Base-by-base conservation (phyloP, 2,797 vertebrate species). In the Premnoplex brunnescens region DNA sequence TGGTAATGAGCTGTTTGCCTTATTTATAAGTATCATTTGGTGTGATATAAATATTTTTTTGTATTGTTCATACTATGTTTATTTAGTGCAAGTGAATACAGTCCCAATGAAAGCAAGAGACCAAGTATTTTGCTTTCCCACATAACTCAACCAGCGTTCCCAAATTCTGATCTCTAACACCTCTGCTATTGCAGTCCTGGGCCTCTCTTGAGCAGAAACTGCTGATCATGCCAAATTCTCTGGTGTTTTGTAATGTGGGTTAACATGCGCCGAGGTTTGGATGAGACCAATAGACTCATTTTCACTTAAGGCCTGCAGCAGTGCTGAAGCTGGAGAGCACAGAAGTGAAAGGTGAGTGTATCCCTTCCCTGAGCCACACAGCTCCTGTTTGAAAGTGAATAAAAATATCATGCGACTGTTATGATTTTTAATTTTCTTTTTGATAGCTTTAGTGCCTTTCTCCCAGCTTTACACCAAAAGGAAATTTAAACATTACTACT, bases 201-300 rank as follows among this genome's bases (percentile, higher is more conserved):
- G 96, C 94, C 95, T 88, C 94, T 94, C 91, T 76, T 92, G 89
- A 90, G 92, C 93, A 96, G 85, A 96, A 97, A 96, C 69, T 96
- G 96, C 96, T 96, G 95, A 96, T 96, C 6, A 68, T 95, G 95
- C 96, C 96, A 96, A 91, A 95, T 96, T 96, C 95, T 96, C 96
- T 94, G 85, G 94, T 97, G 95, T 96, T 97, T 92, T 96, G 94
- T 92, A 95, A 91, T 34, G 87, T 84, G 89, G 96, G 82, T 79
- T 95, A 96, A 86, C 82, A 91, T 93, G 91, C 7, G 6, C 91
- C 26, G 66, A 85, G 92, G 92, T 92, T 84, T 95, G 95, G 95
- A 97, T 93, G 94, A 82, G 91, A 95, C 95, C 92, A 76, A 21
- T 22, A 67, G 69, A 76, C 91, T 96, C 88, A 84, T 97, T 96